Conservation (phyloP, 2,888 invertebrate genomes). For the Synanthedon tipuliformis region DNA sequence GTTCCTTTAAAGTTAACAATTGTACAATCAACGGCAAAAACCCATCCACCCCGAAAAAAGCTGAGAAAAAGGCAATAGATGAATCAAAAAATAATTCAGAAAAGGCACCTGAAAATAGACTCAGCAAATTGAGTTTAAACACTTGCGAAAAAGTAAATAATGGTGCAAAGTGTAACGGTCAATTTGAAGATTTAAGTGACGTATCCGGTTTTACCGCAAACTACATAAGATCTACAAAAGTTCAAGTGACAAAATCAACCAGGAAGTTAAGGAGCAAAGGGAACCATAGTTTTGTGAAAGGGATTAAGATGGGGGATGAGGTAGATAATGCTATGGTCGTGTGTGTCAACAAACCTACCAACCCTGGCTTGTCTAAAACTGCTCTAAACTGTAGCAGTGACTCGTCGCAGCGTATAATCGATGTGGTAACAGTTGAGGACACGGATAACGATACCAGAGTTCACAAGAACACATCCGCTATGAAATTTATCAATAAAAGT, state of each 20-base stretch:
- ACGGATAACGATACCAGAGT: conserved; percentile 25
- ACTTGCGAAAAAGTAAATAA: conserved; percentile 10
- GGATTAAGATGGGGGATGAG: conserved; percentile 22
- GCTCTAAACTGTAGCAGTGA: conserved; percentile 44
- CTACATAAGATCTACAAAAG: conserved; percentile 59
- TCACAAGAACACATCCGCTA: conserved; percentile 37
- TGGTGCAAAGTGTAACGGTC: conserved; percentile 28
- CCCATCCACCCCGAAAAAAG: background rate
- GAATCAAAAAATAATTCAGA: conserved; percentile 3
- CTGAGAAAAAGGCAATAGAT: conserved; percentile 14
- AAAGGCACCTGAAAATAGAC: background rate
- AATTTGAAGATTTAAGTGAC: conserved; percentile 58
- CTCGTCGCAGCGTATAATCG: conserved; percentile 48
- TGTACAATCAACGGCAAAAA: conserved; percentile 22
- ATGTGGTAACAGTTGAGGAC: conserved; percentile 35
- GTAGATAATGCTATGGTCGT: conserved; percentile 29
- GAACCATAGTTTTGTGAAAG: conserved; percentile 34
- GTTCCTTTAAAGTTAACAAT: conserved; percentile 36
- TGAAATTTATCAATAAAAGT: conserved; percentile 42
- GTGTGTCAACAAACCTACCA: conserved; percentile 42
- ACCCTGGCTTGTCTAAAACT: conserved; percentile 24
- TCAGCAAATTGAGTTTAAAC: background rate
- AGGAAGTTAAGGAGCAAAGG: conserved; percentile 38
- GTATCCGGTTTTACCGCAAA: conserved; percentile 62
- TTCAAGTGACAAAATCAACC: conserved; percentile 38